Evolutionary conservation across 1,140 invertebrate species (phyloP).

Genomic region (Rhynchophorus ferrugineus): DNA sequence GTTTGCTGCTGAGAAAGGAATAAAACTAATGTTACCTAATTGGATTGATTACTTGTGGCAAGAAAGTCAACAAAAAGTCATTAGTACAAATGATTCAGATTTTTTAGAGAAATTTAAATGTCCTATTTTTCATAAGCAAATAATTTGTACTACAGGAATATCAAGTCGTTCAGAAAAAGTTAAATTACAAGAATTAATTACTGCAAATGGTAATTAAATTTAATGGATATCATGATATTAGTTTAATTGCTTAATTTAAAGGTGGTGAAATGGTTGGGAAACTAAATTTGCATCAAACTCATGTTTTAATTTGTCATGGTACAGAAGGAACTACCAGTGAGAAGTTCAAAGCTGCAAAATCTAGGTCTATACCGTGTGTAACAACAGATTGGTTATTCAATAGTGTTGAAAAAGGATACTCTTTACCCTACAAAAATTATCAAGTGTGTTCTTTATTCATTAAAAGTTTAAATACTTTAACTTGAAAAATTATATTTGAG

Average conservation of each 20-base stretch:
- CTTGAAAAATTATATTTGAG: too few species aligned
- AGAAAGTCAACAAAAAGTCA: slow-evolving; percentile 50
- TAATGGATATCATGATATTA: background rate
- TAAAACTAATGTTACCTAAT: slow-evolving; percentile 66
- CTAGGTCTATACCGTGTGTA: slow-evolving; percentile 64
- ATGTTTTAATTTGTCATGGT: slow-evolving; percentile 44
- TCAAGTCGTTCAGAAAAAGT: slow-evolving; percentile 53
- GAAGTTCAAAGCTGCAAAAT: slow-evolving; percentile 70
- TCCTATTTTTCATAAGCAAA: slow-evolving; percentile 72
- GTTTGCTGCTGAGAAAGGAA: slow-evolving; percentile 62
- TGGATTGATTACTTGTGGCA: slow-evolving; percentile 81
- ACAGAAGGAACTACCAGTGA: slow-evolving; percentile 50
- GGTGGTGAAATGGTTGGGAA: slow-evolving; percentile 48
- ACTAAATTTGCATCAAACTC: slow-evolving; percentile 47
- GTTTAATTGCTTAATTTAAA: background rate
- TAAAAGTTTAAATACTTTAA: too few species aligned
- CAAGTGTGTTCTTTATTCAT: slow-evolving; percentile 41
- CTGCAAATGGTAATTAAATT: slow-evolving; percentile 52
- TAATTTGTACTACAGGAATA: slow-evolving; percentile 73
- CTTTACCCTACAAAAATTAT: slow-evolving; percentile 61
- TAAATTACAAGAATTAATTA: slow-evolving; percentile 62
- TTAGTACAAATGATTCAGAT: slow-evolving; percentile 51
- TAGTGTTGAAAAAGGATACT: slow-evolving; percentile 63
- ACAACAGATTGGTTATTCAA: slow-evolving; percentile 68
- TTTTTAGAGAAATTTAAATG: slow-evolving; percentile 60